phyloP scores from a whole-genome alignment of 2,797 vertebrate genomes.

The Nothura maculosa region DNA sequence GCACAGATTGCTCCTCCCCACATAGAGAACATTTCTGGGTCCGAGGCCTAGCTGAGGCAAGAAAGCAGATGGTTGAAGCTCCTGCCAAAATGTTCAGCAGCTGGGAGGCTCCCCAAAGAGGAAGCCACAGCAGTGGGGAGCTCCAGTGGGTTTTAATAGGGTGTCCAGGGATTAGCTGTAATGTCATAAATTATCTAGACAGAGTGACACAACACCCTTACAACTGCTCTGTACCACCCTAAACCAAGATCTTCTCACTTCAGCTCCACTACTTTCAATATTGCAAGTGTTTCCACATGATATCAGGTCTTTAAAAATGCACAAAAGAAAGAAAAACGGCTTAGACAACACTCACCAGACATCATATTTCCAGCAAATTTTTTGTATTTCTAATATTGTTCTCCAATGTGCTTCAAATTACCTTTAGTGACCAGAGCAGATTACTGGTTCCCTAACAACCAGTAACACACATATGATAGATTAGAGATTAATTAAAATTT shows the following conservation, averaged over 20 bases:
- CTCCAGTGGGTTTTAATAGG: not conserved
- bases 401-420: not conserved
- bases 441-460: not conserved
- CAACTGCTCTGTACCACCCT: not conserved
- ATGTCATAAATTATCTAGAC: not conserved
- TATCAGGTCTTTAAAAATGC: not conserved
- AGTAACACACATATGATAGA: not conserved
- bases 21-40: not conserved
- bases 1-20: not conserved
- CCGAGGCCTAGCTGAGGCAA: not conserved
- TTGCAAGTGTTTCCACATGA: not conserved
- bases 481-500: not conserved
- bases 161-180: not conserved
- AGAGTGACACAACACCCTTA: not conserved
- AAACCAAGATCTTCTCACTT: not conserved
- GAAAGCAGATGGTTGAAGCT: not conserved
- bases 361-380: not conserved
- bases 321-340: not conserved
- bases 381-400: not conserved
- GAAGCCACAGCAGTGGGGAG: not conserved
- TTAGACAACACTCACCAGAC: not conserved
- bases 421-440: not conserved
- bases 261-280: not conserved
- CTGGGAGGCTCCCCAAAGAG: not conserved
- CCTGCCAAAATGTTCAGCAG: not conserved